Evolutionary conservation across 2,113 vertebrate genomes (phyloP), one percentile per base, ranked within the genome.

Genomic region (Rhombomys opimus): DNA sequence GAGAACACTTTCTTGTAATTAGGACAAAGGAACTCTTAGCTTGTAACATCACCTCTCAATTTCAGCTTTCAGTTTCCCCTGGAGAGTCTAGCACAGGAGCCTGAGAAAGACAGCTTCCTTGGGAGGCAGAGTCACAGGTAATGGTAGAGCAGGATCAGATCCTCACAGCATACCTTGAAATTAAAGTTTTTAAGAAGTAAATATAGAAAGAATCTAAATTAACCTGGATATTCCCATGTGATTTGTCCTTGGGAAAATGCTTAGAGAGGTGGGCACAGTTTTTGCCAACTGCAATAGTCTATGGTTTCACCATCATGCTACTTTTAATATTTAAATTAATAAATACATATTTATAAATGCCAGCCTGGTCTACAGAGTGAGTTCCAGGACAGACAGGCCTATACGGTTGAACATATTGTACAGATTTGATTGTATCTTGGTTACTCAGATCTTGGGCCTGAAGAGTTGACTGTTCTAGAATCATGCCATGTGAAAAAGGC

Each of bases 1-100:
- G 68, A 73, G 89, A 96, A 27, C 52, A 76, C n/a, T 95, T 96
- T 93, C 68, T 70, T 76, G 30, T 87, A 95, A 95, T 92, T 90
- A 91, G 87, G 68, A 35, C 90, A 95, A 92, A 93, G 89, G 35
- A n/a, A 82, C 59, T 38, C 30, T 63, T 9, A 13, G 61, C 41
- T 65, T 75, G 50, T 65, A 38, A 65, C 35, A 59, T 73, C 32
- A 22, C 7, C 20, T 65, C 50, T 65, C 27, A 30, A 86, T 84
- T 90, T 92, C 38, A 88, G 38, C 38, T 52, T 50, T 85, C 63
- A 35, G 8, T 46, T 96, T 54, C 85, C 52, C 41, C 59, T 72
- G 59, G 52, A 76, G 59, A 7, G 57, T 10, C 54, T 57, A 10
- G 46, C 46, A 14, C 11, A 57, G 54, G 11, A 57, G 54, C 12